Conservation (phyloP, 2,888 invertebrate species). For the Sminthurinus aureus region DNA sequence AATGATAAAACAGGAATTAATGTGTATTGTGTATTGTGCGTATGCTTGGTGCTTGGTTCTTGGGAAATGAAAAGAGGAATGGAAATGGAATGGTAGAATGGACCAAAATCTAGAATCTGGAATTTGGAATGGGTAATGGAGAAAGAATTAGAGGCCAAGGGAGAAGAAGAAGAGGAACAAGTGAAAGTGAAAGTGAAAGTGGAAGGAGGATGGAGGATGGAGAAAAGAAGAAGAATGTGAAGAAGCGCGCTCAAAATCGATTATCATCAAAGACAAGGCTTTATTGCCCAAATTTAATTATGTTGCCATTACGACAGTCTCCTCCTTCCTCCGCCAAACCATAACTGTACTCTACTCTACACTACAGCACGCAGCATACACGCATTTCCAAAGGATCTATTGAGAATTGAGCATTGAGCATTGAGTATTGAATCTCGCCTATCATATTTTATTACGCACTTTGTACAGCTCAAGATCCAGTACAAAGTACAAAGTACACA, state of each 20-base stretch:
- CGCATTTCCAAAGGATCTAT: too few relatives aligned
- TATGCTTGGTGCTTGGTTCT: too few relatives aligned
- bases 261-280: slow-evolving; percentile 54
- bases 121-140: neutral
- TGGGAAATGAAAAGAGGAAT: too few relatives aligned
- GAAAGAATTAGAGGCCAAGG: neutral
- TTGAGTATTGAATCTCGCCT: too few relatives aligned
- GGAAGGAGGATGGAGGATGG: neutral
- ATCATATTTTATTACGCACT: too few relatives aligned
- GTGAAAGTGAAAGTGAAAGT: neutral
- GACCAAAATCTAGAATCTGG: neutral
- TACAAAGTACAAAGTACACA: too few relatives aligned
- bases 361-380: too few relatives aligned
- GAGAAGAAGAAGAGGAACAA: neutral
- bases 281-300: slow-evolving; percentile 55
- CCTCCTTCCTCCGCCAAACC: neutral
- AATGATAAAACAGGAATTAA: too few relatives aligned
- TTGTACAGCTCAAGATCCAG: too few relatives aligned
- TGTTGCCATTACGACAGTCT: slow-evolving; percentile 49
- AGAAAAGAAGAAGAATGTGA: slow-evolving; percentile 33
- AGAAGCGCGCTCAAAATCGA: slow-evolving; percentile 50
- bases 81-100: too few relatives aligned
- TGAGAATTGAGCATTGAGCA: too few relatives aligned
- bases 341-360: neutral
- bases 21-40: too few relatives aligned